Evolutionary conservation across 2,797 vertebrate genomes (phyloP), one percentile per base, ranked within the genome.

Genomic region (Hoplostethus mediterraneus): DNA sequence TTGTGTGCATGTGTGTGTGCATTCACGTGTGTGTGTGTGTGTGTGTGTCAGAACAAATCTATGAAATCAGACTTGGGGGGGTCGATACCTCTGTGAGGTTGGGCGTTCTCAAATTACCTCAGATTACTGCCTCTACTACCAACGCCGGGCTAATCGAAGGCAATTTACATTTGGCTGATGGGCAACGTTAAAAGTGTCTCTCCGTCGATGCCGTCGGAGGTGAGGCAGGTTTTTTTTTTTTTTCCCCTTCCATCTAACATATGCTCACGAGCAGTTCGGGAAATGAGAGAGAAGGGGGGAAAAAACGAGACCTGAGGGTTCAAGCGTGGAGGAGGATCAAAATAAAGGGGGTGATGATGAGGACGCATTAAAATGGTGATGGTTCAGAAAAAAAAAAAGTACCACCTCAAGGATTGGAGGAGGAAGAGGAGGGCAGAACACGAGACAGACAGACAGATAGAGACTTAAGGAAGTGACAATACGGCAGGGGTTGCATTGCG

Each of bases 121-220:
- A 75, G 80, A 88, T 89, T 82, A 89, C 78, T 73, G 68, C 73
- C 80, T 82, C 90, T 80, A 60, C 81, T 68, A 78, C 61, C 80
- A 38, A 53, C 36, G 81, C 84, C 16, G 73, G 59, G 73, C 78
- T 86, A 89, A 92, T 92, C 88, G 78, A 93, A 92, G 71, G 12
- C 67, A 73, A 92, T 92, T 91, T 90, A 85, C 90, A 92, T 92
- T 89, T 82, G 72, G 87, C 90, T 87, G 89, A 90, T 83, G 72
- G 86, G 86, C 85, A 81, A 74, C 86, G 90, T 87, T 77, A 67
- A 83, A 81, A 83, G 76, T 55, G 82, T 80, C 74, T 86, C 69
- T 75, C 71, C 61, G 83, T 21, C 21, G 21, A 82, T 87, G 74
- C 77, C 13, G 71, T 79, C 6, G 30, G 44, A 83, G 67, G 51